Evolutionary conservation across 2,797 vertebrate species (phyloP), one percentile per base, ranked within the genome.

Genomic region (Phylloscopus collybita): DNA sequence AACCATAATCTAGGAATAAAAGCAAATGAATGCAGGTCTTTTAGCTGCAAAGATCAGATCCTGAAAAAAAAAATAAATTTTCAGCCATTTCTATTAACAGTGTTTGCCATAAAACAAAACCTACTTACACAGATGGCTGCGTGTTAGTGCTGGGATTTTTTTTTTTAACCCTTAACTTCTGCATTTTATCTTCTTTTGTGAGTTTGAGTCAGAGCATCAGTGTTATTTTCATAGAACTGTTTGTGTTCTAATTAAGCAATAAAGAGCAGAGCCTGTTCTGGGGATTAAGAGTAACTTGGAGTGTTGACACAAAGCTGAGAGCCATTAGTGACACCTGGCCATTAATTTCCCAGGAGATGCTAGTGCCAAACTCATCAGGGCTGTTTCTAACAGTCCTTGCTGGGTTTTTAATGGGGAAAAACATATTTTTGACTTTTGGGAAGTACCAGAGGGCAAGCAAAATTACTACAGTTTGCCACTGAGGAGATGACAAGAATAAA

Each of bases 191-290:
- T 94, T 61, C 34, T 93, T 96, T 87, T 95, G 64, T 95, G 88
- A 79, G 36, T 86, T 88, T 80, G 70, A 95, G 62, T 93, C 93
- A 96, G 92, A 88, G 93, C 49, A 93, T 91, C 91, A 38, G 64
- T 78, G 81, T 82, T 96, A 95, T 97, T 97, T 97, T 97, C 96
- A 91, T 86, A 86, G 40, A 92, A 85, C 64, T 96, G 49, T 94
- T 97, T 96, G 76, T 95, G 95, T 92, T 85, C 73, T 88, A 96
- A 93, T 97, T 97, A 97, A 97, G 92, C 60, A 95, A 95, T 90
- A 95, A 81, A 93, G 93, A 92, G 91, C 92, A 96, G 95, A 86
- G 94, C 84, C 91, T 9, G 40, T 96, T 81, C 96, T 88, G 94
- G 87, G 91, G 93, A 95, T 97, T 97, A 97, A 92, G 93, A 91